A percentile compares a stretch with the other conserved stretches of the same genome.
These are phyloP conservation scores for Enteromius paludinosus DNA, from an alignment of 2,797 vertebrate species.

Conservation along the genomic window DNA sequence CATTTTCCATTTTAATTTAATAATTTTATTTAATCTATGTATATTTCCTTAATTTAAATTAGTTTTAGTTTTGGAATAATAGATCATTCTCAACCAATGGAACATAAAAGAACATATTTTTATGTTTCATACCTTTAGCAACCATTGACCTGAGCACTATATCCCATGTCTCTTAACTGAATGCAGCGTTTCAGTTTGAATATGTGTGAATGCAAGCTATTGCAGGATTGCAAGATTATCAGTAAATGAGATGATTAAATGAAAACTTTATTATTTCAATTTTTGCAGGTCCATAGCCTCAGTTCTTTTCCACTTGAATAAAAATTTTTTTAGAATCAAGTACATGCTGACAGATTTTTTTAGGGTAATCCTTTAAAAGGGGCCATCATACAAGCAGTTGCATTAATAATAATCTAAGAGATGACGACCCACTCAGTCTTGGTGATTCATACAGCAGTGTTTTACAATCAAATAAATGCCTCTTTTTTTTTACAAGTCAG, in stretches of 20 bases:
- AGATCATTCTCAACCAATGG: background rate
- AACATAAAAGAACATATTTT: background rate
- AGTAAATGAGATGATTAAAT: too few relatives aligned
- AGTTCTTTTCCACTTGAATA: background rate
- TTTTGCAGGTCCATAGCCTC: background rate
- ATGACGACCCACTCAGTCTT: conserved; percentile 60
- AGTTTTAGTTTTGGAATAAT: background rate
- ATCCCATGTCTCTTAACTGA: background rate
- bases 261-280: background rate
- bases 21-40: too few relatives aligned
- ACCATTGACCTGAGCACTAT: background rate
- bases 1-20: too few relatives aligned
- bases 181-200: background rate
- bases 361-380: conserved; percentile 28
- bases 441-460: conserved; percentile 51
- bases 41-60: background rate
- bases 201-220: background rate
- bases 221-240: background rate
- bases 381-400: background rate
- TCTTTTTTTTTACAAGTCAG: conserved; percentile 65
- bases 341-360: background rate
- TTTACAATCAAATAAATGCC: conserved; percentile 67
- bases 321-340: background rate
- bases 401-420: conserved; percentile 25
- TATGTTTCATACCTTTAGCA: background rate